Evolutionary conservation across 2,797 vertebrate genomes (phyloP).

Genomic region (Tiaroga cobitis): DNA sequence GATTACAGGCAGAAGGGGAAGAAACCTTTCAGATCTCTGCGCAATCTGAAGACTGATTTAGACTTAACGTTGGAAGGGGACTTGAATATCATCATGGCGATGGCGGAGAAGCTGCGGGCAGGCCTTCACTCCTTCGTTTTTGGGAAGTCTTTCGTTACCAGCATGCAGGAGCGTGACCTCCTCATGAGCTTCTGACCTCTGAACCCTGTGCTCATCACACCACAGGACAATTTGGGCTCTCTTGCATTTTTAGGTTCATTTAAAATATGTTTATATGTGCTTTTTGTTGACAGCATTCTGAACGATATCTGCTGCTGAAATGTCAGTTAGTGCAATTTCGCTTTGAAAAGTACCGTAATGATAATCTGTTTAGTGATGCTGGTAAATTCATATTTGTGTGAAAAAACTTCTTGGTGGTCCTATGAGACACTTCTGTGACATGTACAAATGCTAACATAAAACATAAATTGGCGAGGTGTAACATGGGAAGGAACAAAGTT

Average conservation of each 20-base stretch:
- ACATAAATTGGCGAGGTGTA: neutral
- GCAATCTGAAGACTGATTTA: conserved; percentile 92
- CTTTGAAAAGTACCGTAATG: conserved; percentile 12
- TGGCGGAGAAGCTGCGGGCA: conserved; percentile 95
- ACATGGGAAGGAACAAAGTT: neutral
- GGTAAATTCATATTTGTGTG: conserved; percentile 25
- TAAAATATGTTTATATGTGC: neutral
- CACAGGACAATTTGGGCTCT: neutral
- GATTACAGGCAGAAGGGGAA: conserved; percentile 92
- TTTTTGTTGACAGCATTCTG: conserved; percentile 1
- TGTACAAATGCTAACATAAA: neutral
- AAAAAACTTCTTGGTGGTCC: neutral
- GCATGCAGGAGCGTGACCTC: conserved; percentile 91
- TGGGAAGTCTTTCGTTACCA: conserved; percentile 92
- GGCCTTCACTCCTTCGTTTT: conserved; percentile 97
- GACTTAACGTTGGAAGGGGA: conserved; percentile 93
- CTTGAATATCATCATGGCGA: conserved; percentile 94
- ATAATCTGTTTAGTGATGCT: neutral
- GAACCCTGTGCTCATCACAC: neutral
- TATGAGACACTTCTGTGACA: neutral
- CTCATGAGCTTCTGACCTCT: conserved; percentile 88
- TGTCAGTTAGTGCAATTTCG: neutral
- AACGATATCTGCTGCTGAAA: conserved; percentile 12
- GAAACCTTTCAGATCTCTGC: conserved; percentile 92
- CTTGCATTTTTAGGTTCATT: neutral